These are phyloP conservation scores for Morpho helenor DNA, from an alignment of 2,888 invertebrate genomes.

Conservation along the genomic window DNA sequence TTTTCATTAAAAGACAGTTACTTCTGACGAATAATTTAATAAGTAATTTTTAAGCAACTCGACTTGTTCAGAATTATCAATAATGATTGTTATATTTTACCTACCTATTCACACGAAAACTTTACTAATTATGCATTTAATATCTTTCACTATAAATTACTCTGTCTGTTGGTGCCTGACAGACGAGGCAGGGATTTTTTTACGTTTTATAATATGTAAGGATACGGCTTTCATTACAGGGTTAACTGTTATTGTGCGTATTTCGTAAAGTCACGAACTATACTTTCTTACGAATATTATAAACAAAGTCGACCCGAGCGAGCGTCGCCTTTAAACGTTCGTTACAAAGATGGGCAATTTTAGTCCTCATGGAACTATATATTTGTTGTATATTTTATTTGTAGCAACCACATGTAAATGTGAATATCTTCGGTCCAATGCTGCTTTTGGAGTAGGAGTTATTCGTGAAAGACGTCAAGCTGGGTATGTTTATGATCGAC, in stretches of 20 bases:
- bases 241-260: constrained; percentile 42
- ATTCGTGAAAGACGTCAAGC: constrained; percentile 56
- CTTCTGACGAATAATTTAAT: no score
- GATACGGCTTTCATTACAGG: constrained; percentile 16
- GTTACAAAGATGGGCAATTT: constrained; percentile 37
- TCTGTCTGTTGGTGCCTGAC: no score
- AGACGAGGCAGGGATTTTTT: not conserved
- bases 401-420: constrained; percentile 8
- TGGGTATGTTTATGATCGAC: constrained; percentile 68
- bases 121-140: no score
- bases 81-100: no score
- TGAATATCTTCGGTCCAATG: constrained; percentile 9
- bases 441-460: constrained; percentile 14
- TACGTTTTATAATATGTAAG: not conserved
- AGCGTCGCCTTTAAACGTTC: constrained; percentile 41
- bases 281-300: constrained; percentile 51
- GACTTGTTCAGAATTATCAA: no score
- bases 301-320: constrained; percentile 44
- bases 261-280: constrained; percentile 44
- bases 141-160: no score
- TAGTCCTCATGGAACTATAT: constrained; percentile 27
- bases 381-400: constrained; percentile 31
- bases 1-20: no score
- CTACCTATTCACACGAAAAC: no score
- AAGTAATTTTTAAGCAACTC: no score